Evolutionary conservation across 1,140 invertebrate species (phyloP).

Genomic region (Zaprionus africanus): DNA sequence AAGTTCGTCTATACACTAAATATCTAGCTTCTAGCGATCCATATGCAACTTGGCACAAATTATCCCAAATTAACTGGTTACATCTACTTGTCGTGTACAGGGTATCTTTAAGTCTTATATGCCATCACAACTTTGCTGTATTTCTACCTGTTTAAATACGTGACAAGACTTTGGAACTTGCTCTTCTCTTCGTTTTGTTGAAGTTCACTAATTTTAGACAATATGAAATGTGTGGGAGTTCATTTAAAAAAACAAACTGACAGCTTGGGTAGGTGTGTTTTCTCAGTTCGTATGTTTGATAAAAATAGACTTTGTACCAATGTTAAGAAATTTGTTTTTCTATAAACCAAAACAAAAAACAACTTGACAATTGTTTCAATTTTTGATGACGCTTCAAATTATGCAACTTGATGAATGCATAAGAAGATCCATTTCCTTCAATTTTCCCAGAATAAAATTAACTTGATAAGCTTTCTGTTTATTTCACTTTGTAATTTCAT

Average conservation of each 20-base stretch:
- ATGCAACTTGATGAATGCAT: constrained; percentile 50
- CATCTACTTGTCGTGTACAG: neutral
- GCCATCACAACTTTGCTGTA: neutral
- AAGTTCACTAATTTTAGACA: neutral
- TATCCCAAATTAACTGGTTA: too few species aligned
- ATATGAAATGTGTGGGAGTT: neutral
- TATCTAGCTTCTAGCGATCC: too few species aligned
- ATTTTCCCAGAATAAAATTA: neutral
- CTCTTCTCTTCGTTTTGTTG: neutral
- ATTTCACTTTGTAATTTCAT: neutral
- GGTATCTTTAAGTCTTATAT: neutral
- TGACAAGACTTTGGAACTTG: constrained; percentile 3
- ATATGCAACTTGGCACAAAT: too few species aligned
- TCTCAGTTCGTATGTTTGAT: neutral
- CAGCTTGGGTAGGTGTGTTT: neutral
- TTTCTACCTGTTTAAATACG: neutral
- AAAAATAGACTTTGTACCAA: constrained; percentile 25
- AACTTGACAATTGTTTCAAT: neutral
- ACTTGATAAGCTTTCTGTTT: too few species aligned
- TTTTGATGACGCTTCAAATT: constrained; percentile 14
- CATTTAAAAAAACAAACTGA: constrained; percentile 13
- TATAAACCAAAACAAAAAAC: neutral
- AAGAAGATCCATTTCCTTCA: neutral
- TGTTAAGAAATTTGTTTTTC: constrained; percentile 1
- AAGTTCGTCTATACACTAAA: too few species aligned